phyloP scores from a whole-genome alignment of 2,113 vertebrate genomes.

The Erpornis zantholeuca region DNA sequence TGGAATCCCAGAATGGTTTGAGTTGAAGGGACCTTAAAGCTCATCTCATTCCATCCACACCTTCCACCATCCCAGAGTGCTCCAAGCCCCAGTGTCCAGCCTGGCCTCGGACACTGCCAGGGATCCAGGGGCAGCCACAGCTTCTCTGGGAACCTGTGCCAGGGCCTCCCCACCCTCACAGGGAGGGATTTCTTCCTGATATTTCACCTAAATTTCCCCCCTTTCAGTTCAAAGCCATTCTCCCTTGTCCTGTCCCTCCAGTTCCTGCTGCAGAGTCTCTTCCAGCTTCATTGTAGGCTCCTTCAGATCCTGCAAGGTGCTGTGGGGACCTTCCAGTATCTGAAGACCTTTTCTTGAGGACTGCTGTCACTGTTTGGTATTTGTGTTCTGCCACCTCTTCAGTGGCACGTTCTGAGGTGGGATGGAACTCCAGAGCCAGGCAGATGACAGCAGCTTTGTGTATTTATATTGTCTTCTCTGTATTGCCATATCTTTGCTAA shows the following conservation, averaged over 20 bases:
- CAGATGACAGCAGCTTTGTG: not conserved
- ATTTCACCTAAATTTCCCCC: not conserved
- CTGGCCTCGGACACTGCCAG: not conserved
- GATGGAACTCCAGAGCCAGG: not conserved
- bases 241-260: not conserved
- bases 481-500: not conserved
- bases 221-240: not conserved
- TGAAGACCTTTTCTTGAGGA: not conserved
- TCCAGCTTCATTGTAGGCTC: not conserved
- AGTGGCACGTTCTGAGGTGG: not conserved
- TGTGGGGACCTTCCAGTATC: not conserved
- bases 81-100: rapidly evolving
- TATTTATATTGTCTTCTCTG: not conserved
- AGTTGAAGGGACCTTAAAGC: not conserved
- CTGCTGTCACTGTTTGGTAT: not conserved
- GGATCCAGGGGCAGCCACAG: not conserved
- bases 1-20: not conserved
- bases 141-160: not conserved
- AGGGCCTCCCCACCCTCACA: not conserved
- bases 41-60: not conserved
- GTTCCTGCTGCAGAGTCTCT: not conserved
- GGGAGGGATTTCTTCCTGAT: not conserved
- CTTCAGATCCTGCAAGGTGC: not conserved
- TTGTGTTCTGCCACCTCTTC: not conserved
- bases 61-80: rapidly evolving